Evolutionary conservation across 2,113 vertebrate genomes (phyloP).

Genomic region (Labrus mixtus): DNA sequence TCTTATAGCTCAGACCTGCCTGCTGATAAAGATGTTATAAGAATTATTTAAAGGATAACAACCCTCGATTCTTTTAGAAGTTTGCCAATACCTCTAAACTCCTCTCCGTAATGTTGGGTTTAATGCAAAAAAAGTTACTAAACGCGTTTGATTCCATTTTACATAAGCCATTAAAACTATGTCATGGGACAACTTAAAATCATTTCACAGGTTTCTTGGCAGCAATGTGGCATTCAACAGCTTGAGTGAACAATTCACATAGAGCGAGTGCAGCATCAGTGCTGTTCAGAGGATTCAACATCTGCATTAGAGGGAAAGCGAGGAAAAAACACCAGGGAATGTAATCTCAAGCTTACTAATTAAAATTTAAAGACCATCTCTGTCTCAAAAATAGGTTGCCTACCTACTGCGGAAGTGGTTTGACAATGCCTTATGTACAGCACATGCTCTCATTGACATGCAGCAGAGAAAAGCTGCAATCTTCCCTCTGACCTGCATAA

Average conservation of each 20-base stretch:
- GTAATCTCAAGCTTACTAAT: conserved; percentile 57
- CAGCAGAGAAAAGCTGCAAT: conserved; percentile 49
- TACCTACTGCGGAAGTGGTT: conserved; percentile 29
- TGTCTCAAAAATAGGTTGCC: conserved; percentile 59
- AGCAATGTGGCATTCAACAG: conserved; percentile 26
- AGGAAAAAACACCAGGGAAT: conserved; percentile 12
- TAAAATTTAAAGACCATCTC: conserved; percentile 54
- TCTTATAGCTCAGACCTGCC: conserved; percentile 8
- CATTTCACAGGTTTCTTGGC: conserved; percentile 39
- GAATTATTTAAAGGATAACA: conserved; percentile 21
- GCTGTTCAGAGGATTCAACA: conserved; percentile 40
- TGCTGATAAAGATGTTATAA: conserved; percentile 23
- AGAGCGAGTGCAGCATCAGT: conserved; percentile 4
- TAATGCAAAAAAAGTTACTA: conserved; percentile 13
- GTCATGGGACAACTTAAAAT: conserved; percentile 41
- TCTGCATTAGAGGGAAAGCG: conserved; percentile 46
- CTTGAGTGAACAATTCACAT: conserved; percentile 49
- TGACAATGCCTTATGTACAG: conserved; percentile 35
- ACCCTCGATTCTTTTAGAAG: background rate
- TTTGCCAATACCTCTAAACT: background rate
- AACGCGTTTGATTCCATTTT: conserved; percentile 12
- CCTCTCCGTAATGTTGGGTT: background rate
- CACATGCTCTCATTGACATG: conserved; percentile 63
- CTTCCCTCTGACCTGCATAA: conserved; percentile 52
- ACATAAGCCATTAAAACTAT: conserved; percentile 14